Conservation (phyloP, 2,888 invertebrate species). For the Deilephila porcellus region DNA sequence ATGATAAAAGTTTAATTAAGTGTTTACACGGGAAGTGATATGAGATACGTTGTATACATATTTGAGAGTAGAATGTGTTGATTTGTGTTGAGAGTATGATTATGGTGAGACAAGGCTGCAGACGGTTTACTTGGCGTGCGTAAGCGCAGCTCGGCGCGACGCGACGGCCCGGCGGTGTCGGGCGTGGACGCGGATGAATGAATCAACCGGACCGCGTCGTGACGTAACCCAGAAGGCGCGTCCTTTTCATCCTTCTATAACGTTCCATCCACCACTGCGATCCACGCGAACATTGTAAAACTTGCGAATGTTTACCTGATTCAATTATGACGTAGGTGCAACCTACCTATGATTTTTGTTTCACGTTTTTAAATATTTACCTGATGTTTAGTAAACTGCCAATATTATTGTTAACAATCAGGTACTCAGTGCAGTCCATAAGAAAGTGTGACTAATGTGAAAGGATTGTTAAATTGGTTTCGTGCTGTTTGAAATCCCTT, state of each 20-base stretch:
- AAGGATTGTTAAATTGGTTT: neutral
- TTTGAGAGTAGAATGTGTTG: constrained; percentile 8
- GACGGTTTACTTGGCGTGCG: constrained; percentile 64
- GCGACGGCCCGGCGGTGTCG: constrained; percentile 36
- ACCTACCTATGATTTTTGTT: neutral
- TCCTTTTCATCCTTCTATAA: constrained; percentile 46
- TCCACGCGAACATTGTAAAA: constrained; percentile 30
- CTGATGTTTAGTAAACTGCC: neutral
- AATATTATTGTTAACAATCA: neutral
- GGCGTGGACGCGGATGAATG: constrained; percentile 61
- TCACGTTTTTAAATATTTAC: neutral
- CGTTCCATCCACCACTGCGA: constrained; percentile 44
- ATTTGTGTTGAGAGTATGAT: constrained; percentile 39
- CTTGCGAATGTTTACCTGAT: neutral
- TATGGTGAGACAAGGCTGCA: constrained; percentile 62
- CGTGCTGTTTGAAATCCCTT: neutral
- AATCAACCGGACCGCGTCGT: constrained; percentile 61
- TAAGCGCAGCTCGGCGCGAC: constrained; percentile 57
- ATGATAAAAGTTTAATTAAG: constrained; percentile 11
- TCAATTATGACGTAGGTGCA: neutral
- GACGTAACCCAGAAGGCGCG: constrained; percentile 74
- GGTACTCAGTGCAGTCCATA: neutral
- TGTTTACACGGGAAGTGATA: neutral
- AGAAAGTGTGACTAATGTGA: neutral
- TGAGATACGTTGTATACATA: constrained; percentile 4